These are phyloP conservation scores for Gastracanthus pulcherrimus DNA, from an alignment of 2,888 invertebrate species.

Conservation along the genomic window DNA sequence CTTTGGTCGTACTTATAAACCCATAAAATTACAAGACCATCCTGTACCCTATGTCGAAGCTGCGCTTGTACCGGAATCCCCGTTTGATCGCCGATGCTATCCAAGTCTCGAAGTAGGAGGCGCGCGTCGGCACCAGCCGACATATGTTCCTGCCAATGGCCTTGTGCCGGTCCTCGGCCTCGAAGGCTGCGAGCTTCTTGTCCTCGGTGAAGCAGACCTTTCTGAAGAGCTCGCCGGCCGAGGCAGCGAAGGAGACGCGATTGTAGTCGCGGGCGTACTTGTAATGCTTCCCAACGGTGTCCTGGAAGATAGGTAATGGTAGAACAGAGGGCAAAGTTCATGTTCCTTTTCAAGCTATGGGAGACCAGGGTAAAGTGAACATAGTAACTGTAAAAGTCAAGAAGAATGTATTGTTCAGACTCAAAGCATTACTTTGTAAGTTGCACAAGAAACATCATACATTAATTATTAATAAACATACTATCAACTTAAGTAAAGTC, in stretches of 20 bases:
- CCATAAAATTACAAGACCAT: too few species aligned
- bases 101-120: constrained; percentile 54
- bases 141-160: constrained; percentile 47
- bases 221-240: constrained; percentile 6
- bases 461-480: too few species aligned
- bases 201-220: constrained; percentile 39
- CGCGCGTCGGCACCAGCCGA: constrained; percentile 42
- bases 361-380: too few species aligned
- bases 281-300: not conserved
- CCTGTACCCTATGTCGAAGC: constrained; percentile 55
- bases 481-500: too few species aligned
- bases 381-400: too few species aligned
- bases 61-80: constrained; percentile 51
- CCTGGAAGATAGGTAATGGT: not conserved
- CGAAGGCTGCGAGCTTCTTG: constrained; percentile 51
- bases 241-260: constrained; percentile 30
- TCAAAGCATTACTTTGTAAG: too few species aligned
- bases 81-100: constrained; percentile 51
- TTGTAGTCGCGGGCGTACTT: not conserved
- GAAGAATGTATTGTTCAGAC: too few species aligned
- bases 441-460: too few species aligned
- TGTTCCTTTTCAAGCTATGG: too few species aligned
- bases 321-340: too few species aligned
- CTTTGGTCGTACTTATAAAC: too few species aligned
- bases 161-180: constrained; percentile 54